Conservation (phyloP, 2,113 vertebrate species). For the Saguinus imperator region DNA sequence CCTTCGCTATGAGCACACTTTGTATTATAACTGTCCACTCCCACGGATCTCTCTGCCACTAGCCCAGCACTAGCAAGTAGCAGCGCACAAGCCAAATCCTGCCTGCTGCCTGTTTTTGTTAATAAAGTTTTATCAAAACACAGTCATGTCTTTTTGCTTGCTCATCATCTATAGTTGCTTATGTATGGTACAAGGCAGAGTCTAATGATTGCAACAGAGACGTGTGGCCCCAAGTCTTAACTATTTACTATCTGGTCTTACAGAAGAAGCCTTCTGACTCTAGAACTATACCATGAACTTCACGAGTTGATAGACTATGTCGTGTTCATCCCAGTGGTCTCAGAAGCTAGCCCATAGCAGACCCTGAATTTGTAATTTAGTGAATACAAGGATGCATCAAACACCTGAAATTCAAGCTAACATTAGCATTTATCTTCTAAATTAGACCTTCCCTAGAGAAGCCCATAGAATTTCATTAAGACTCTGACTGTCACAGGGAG, state of each 20-base stretch:
- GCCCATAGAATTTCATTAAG: neutral
- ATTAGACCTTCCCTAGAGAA: neutral
- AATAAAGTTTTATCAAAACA: constrained; percentile 31
- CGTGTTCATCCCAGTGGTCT: neutral
- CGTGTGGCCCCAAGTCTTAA: neutral
- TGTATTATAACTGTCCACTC: neutral
- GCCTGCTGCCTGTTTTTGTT: neutral
- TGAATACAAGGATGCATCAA: neutral
- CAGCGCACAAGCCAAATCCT: neutral
- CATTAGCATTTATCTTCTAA: constrained; percentile 9
- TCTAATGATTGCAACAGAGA: neutral
- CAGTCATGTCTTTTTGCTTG: neutral
- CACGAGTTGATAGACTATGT: neutral
- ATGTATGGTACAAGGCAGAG: neutral
- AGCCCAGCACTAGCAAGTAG: neutral
- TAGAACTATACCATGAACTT: neutral
- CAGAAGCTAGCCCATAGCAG: neutral
- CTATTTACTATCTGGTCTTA: neutral
- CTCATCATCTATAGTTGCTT: neutral
- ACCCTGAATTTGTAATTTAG: neutral
- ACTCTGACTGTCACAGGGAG: neutral
- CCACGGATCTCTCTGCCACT: neutral
- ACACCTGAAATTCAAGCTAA: constrained; percentile 23
- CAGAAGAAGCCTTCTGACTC: neutral
- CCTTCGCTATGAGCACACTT: neutral